Evolutionary conservation across 2,113 vertebrate species (phyloP).

Genomic region (Lophius piscatorius): DNA sequence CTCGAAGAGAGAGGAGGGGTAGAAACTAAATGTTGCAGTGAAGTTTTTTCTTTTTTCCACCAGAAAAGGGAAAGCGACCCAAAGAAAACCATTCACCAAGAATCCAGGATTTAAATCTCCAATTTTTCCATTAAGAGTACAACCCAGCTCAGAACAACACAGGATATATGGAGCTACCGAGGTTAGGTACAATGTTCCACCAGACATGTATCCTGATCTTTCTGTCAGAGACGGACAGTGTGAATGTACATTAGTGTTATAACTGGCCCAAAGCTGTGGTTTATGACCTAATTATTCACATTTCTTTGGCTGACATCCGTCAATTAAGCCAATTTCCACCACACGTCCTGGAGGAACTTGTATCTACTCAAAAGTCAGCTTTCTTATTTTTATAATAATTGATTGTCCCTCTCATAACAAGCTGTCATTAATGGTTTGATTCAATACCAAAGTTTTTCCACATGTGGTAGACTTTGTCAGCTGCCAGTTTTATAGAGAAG

Average conservation of each 20-base stretch:
- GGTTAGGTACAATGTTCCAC: constrained; percentile 68
- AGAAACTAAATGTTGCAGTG: constrained; percentile 55
- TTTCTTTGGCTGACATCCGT: constrained; percentile 36
- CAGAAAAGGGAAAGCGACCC: constrained; percentile 67
- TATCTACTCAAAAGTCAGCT: constrained; percentile 10
- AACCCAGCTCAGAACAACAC: constrained; percentile 54
- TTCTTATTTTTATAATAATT: constrained; percentile 17
- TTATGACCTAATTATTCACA: constrained; percentile 34
- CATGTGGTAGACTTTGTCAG: constrained; percentile 65
- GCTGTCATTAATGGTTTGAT: constrained; percentile 60
- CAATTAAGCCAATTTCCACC: constrained; percentile 30
- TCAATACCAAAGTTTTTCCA: constrained; percentile 64
- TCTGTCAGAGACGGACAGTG: constrained; percentile 28
- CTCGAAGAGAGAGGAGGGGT: constrained; percentile 42
- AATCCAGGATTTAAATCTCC: constrained; percentile 70
- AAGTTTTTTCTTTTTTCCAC: constrained; percentile 70
- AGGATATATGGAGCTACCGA: constrained; percentile 59
- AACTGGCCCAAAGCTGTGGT: constrained; percentile 20
- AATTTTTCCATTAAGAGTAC: constrained; percentile 69
- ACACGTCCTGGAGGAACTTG: constrained; percentile 16
- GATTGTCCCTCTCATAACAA: constrained; percentile 42
- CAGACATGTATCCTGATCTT: constrained; percentile 34
- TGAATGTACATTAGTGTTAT: constrained; percentile 19
- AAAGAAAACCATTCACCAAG: constrained; percentile 71
- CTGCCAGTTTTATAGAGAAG: constrained; percentile 52